Evolutionary conservation across 2,797 vertebrate species (phyloP).

Genomic region (Sebastes ruberrimus): DNA sequence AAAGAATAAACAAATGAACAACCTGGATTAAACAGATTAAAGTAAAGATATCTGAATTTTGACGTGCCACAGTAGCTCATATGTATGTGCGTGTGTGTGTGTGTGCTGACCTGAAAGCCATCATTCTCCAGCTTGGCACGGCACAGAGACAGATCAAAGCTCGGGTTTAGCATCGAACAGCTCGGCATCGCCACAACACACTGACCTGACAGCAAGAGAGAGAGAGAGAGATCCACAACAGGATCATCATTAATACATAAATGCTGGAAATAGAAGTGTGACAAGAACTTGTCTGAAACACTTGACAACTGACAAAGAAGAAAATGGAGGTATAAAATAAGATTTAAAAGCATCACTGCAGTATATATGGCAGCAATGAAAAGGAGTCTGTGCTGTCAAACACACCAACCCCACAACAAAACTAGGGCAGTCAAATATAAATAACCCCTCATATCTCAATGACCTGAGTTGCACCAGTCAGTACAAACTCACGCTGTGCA

Average conservation of each 20-base stretch:
- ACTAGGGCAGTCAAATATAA: background rate
- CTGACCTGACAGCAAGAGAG: constrained; percentile 69
- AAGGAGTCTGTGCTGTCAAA: background rate
- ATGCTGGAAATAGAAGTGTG: background rate
- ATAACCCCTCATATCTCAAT: background rate
- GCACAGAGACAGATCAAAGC: constrained; percentile 77
- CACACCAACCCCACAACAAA: background rate
- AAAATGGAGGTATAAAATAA: background rate
- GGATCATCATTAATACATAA: background rate
- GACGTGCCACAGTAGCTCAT: background rate
- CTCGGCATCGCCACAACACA: constrained; percentile 69
- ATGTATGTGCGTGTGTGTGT: background rate
- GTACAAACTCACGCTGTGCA: background rate
- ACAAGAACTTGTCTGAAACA: background rate
- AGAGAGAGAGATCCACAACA: background rate
- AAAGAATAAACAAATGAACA: background rate
- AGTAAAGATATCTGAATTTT: background rate
- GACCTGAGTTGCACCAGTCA: background rate
- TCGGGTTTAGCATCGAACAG: constrained; percentile 66
- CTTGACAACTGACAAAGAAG: background rate
- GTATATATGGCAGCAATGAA: background rate
- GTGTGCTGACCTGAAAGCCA: constrained; percentile 75
- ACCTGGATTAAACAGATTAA: background rate
- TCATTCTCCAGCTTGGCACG: constrained; percentile 67
- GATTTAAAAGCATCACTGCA: background rate